Conservation (phyloP, 2,797 vertebrate genomes). For the Loris lydekkerianus region DNA sequence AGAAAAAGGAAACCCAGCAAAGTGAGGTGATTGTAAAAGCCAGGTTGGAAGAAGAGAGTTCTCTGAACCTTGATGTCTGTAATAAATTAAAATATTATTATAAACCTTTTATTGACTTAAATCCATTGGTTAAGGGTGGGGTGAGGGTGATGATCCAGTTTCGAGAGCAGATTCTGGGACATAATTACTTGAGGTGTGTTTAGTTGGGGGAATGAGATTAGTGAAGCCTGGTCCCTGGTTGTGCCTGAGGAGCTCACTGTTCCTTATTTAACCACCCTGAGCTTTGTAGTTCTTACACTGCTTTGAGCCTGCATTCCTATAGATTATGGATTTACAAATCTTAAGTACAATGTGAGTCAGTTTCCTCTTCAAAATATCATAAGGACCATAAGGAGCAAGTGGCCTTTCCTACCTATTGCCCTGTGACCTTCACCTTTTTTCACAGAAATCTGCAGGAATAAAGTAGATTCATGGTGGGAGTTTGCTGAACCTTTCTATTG, state of each 20-base stretch:
- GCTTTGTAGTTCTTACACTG: not conserved
- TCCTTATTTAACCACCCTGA: not conserved
- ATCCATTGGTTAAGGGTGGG: not conserved
- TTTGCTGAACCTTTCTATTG: not conserved
- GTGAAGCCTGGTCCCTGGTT: not conserved
- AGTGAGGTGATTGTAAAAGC: not conserved
- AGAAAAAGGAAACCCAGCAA: not conserved
- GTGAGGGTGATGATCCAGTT: not conserved
- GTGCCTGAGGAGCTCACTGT: not conserved
- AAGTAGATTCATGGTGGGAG: not conserved
- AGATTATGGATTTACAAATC: not conserved
- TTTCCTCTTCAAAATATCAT: conserved; percentile 30
- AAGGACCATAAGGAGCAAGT: not conserved
- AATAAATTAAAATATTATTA: not conserved
- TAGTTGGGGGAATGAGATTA: not conserved
- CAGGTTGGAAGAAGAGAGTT: not conserved
- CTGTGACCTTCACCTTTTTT: not conserved
- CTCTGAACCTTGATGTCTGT: not conserved
- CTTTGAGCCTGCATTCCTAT: not conserved
- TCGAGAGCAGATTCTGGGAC: not conserved
- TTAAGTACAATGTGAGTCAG: not conserved
- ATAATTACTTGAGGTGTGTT: not conserved
- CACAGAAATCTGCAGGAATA: not conserved
- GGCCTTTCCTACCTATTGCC: not conserved
- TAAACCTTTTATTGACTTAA: not conserved